These are phyloP conservation scores for Antidorcas marsupialis DNA, from an alignment of 2,113 vertebrate genomes.

Conservation along the genomic window DNA sequence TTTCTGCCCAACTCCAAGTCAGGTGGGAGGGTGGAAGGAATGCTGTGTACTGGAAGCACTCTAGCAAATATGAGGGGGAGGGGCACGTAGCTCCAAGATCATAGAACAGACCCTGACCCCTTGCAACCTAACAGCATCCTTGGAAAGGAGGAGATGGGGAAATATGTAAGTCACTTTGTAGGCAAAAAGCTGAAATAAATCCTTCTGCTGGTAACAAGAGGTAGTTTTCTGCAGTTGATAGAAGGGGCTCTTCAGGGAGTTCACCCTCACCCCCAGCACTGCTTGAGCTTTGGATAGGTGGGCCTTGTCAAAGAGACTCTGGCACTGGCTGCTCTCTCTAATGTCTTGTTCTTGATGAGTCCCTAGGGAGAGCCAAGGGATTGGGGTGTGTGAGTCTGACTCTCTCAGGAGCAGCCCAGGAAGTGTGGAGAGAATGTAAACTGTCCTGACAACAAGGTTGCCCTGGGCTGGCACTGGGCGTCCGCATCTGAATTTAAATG, in stretches of 20 bases:
- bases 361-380: neutral
- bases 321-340: neutral
- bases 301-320: neutral
- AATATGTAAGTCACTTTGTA: constrained; percentile 15
- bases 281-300: neutral
- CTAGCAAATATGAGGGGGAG: neutral
- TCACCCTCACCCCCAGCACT: neutral
- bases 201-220: neutral
- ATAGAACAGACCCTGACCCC: neutral
- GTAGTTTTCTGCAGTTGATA: neutral
- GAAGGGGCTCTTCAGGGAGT: neutral
- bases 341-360: neutral
- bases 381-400: neutral
- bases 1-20: neutral
- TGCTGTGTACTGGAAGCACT: neutral
- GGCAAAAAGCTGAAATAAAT: constrained; percentile 28
- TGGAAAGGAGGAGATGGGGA: neutral
- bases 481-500: neutral
- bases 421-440: neutral
- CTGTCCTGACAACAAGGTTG: neutral
- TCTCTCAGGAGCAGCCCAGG: neutral
- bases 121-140: neutral
- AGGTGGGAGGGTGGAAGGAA: neutral
- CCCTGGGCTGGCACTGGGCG: neutral
- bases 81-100: neutral